A percentile compares a stretch with the other conserved stretches of the same genome.
Conservation (phyloP, 2,113 vertebrate genomes). For the Anas platyrhynchos region DNA sequence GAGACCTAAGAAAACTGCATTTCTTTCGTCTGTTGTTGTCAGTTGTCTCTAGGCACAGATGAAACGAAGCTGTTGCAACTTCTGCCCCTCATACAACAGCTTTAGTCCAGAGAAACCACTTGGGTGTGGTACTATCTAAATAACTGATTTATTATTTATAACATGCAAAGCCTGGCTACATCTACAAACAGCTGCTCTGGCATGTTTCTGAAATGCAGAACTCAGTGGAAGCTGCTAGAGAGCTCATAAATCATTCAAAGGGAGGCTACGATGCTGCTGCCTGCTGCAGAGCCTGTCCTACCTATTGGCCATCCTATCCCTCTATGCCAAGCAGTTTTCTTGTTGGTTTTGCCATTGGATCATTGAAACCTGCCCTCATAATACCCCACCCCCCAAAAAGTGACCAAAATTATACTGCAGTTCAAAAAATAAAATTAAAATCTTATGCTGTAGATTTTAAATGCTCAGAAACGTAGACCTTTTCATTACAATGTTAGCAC, state of each 20-base stretch:
- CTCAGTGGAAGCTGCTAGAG: background rate
- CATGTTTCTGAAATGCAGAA: slow-evolving; percentile 10
- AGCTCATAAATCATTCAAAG: background rate
- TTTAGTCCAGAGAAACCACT: background rate
- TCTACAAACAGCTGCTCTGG: slow-evolving; percentile 21
- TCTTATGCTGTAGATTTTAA: background rate
- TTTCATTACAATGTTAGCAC: too few species aligned
- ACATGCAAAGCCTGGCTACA: background rate
- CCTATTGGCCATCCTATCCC: background rate
- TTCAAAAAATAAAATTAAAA: background rate
- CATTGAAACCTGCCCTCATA: background rate
- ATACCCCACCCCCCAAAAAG: background rate
- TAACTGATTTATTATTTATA: slow-evolving; percentile 9
- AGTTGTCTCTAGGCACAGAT: background rate
- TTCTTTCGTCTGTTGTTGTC: background rate
- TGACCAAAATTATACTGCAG: background rate
- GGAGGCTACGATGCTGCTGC: background rate
- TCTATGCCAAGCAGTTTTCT: background rate
- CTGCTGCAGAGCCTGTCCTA: fast-evolving
- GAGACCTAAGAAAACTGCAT: background rate
- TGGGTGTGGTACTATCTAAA: background rate
- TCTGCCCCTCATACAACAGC: background rate
- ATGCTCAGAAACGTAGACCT: background rate
- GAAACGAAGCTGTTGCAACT: background rate
- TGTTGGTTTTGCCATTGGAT: background rate